These are phyloP conservation scores for Camponotus pennsylvanicus DNA, from an alignment of 1,140 invertebrate species.

Conservation along the genomic window DNA sequence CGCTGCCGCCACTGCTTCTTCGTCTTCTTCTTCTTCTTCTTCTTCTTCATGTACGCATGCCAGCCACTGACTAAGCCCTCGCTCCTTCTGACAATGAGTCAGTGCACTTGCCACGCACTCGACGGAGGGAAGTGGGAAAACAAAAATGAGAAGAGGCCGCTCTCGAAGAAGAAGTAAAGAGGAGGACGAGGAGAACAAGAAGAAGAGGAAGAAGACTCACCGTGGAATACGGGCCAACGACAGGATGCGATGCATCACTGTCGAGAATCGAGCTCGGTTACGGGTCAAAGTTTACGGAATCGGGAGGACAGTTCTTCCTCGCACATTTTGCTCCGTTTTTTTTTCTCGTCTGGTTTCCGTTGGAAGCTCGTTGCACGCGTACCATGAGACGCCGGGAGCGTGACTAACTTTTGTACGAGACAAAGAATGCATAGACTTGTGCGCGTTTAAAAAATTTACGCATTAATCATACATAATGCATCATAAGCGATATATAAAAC, in stretches of 20 bases:
- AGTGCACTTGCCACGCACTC: constrained; percentile 73
- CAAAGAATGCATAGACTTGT: neutral
- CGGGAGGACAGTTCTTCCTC: constrained; percentile 70
- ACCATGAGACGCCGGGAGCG: neutral
- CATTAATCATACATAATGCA: neutral
- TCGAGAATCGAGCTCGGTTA: constrained; percentile 68
- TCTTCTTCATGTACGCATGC: constrained; percentile 76
- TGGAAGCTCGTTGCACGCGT: neutral
- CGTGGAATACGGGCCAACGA: constrained; percentile 73
- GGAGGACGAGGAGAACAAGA: neutral
- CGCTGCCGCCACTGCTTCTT: constrained; percentile 63
- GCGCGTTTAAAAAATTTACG: neutral
- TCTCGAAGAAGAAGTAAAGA: constrained; percentile 4
- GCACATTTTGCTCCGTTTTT: constrained; percentile 45
- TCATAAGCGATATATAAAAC: neutral
- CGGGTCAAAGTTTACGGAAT: constrained; percentile 77
- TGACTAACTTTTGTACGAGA: constrained; percentile 4
- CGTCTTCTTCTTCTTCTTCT: constrained; percentile 72
- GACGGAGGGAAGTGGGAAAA: constrained; percentile 66
- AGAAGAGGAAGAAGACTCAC: constrained; percentile 65
- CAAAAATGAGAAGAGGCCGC: constrained; percentile 61
- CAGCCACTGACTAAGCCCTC: constrained; percentile 75
- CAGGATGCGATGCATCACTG: constrained; percentile 79
- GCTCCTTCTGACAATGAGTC: constrained; percentile 76
- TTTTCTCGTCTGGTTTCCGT: constrained; percentile 42